phyloP scores from a whole-genome alignment of 2,797 vertebrate genomes.

The Pterois miles region DNA sequence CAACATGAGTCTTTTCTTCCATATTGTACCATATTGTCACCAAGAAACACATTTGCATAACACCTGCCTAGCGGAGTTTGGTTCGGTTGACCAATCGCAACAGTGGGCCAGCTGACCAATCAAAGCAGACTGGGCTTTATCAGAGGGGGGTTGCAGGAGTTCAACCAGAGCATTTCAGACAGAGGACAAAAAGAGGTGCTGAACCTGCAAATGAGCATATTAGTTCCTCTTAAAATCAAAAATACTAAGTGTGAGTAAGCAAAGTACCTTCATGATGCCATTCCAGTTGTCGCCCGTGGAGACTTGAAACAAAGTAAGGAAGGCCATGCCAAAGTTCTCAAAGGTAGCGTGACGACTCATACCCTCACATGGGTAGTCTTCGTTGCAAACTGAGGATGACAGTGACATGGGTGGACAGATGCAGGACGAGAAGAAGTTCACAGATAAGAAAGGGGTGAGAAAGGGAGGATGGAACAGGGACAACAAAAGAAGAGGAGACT shows the following conservation, averaged over 20 bases:
- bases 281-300: constrained; percentile 99
- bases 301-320: constrained; percentile 97
- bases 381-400: constrained; percentile 89
- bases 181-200: too few species aligned
- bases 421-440: constrained; percentile 5
- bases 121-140: too few species aligned
- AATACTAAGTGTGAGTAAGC: constrained; percentile 5
- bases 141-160: too few species aligned
- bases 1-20: too few species aligned
- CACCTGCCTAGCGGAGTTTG: too few species aligned
- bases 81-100: too few species aligned
- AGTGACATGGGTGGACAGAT: constrained; percentile 6
- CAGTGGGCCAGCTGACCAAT: too few species aligned
- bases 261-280: constrained; percentile 98
- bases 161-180: too few species aligned
- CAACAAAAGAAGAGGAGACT: constrained; percentile 2
- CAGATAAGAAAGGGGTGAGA: constrained; percentile 20
- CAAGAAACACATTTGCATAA: too few species aligned
- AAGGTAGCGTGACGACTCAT: constrained; percentile 99
- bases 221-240: not conserved
- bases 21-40: too few species aligned
- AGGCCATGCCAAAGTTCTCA: constrained; percentile 99
- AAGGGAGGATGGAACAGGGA: not conserved
- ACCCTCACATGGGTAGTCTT: constrained; percentile 96
- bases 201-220: too few species aligned